phyloP scores from a whole-genome alignment of 2,888 invertebrate genomes.

The Catocala sponsa region DNA sequence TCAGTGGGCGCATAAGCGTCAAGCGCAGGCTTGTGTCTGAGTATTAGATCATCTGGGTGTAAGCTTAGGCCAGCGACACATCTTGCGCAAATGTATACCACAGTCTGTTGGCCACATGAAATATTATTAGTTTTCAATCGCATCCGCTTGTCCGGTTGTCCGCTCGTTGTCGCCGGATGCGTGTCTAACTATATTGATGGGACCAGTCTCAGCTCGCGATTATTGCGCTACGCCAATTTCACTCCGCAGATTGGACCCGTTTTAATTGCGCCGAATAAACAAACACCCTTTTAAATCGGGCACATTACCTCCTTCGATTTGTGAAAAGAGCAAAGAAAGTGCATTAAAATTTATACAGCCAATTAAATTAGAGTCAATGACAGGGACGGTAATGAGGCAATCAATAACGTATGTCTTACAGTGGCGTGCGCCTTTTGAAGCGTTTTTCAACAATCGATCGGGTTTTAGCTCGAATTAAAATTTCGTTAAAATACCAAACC shows the following conservation, averaged over 20 bases:
- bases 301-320: constrained; percentile 12
- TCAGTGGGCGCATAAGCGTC: constrained; percentile 39
- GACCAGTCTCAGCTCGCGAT: constrained; percentile 60
- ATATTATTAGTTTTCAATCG: constrained; percentile 77
- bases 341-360: constrained; percentile 69
- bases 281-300: constrained; percentile 61
- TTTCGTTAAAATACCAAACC: constrained; percentile 77
- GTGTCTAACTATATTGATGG: constrained; percentile 79
- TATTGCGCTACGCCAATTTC: constrained; percentile 73
- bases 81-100: constrained; percentile 70
- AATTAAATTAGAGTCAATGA: constrained; percentile 78
- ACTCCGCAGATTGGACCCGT: constrained; percentile 54
- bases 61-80: constrained; percentile 47
- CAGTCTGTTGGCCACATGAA: constrained; percentile 67
- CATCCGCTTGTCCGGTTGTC: constrained; percentile 72
- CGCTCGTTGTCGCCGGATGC: constrained; percentile 77
- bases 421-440: constrained; percentile 49
- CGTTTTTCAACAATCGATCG: constrained; percentile 66
- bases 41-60: constrained; percentile 54
- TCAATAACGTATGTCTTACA: constrained; percentile 66
- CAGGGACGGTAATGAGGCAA: constrained; percentile 71
- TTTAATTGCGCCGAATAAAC: constrained; percentile 69
- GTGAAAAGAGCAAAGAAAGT: constrained; percentile 57
- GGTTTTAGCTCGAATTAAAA: constrained; percentile 72
- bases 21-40: constrained; percentile 17